Base-by-base conservation (phyloP, 2,113 vertebrate species). In the Albula goreensis region DNA sequence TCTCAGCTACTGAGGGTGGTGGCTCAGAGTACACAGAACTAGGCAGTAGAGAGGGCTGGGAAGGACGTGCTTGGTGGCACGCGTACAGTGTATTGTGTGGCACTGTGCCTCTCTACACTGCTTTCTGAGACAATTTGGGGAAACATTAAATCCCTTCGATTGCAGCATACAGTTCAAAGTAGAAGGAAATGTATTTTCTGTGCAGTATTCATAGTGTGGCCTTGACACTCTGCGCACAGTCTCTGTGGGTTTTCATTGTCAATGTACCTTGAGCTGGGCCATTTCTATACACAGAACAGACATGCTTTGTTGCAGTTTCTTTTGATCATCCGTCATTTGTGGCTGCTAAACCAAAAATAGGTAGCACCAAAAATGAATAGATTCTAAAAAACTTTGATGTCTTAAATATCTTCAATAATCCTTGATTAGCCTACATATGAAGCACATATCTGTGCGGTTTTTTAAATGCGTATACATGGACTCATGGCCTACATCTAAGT, bases 171-270 rank as follows among this genome's bases (percentile, higher is more conserved):
- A 53, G n/a, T 60, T 85, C 56, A 80, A 63, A 80, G 53, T 50
- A 80, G 31, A 41, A 74, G 83, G 83, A 85, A 78, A 56, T 11
- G 22, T 48, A n/a, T 48, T 25, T 52, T 85, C 15, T 57, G 6
- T 41, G 6, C n/a, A 41, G 83, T 86, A 88, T 91, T 92, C 92
- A 90, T 90, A 84, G 56, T 49, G 25, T 78, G 87, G n/a, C 90
- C 91, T 92, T 92, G 90, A 90, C 79, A 86, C 82, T 82, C 78
- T 78, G 84, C 85, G 78, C 85, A 51, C 70, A 3, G 80, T 85
- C 84, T 57, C 78, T 77, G 83, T 63, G 78, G 13, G 53, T 87
- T 85, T 90, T 78, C 41, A 57, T 60, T 84, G 49, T 83, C 63
- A 83, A 78, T 41, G 52, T 41, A 15, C 31, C 50, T 48, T 85